Evolutionary conservation across 2,797 vertebrate genomes (phyloP), one percentile per base, ranked within the genome.

Genomic region (Acropternis orthonyx): DNA sequence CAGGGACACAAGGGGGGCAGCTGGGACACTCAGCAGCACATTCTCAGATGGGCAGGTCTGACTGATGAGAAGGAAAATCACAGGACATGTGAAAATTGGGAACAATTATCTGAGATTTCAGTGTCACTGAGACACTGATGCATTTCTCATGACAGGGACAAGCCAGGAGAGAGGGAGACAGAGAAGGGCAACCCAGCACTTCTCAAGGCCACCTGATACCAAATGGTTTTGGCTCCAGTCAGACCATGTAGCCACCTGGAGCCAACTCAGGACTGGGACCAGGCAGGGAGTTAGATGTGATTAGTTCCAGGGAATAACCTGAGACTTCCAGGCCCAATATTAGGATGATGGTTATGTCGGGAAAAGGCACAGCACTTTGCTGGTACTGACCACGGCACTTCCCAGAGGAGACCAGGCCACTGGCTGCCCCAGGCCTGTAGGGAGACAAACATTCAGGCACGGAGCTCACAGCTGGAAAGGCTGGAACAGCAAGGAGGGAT

Each of bases 381-480:
- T 96, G 94, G 93, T 97, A 98, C 97, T 98, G 97, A 98, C 94
- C 82, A 94, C 85, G 73, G 95, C 92, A 94, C 72, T 93, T 97
- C 96, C 95, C 95, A 95, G 97, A 96, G 97, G 96, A 98, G 93
- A 97, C 97, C 97, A 97, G 96, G 93, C 97, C 98, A 95, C 97
- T 95, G 97, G 97, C 74, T 98, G 98, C 97, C 97, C 97, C 96
- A 96, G 97, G 98, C 97, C 98, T 98, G 97, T 67, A 86, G 97
- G 95, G 97, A 98, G 97, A 98, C 97, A 98, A 97, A 97, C 96
- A 97, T 97, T 97, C 79, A 98, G 94, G 96, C 75, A 94, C 3
- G 81, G 95, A 89, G 92, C 97, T 94, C 56, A 51, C 61, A 22
- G 28, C 30, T 36, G 83, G 23, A 66, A 56, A 62, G 2, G 17